Base-by-base conservation (phyloP, 2,888 invertebrate species). In the Ichneumon xanthorius region DNA sequence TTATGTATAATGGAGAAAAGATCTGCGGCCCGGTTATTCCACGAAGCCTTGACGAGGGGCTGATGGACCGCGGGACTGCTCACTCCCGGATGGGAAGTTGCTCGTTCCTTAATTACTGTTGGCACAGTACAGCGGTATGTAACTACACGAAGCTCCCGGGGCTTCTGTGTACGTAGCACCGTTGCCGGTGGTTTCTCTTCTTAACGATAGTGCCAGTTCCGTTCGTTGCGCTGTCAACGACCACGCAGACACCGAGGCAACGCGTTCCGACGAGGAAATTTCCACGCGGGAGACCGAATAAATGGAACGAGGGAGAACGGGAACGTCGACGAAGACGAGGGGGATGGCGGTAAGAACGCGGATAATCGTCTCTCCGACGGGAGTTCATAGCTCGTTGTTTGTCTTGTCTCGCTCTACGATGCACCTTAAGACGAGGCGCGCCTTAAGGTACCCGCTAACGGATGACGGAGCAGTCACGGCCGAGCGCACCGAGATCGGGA, bases 31-130 rank as follows among this genome's bases (percentile, higher is more conserved):
- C 22, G 37, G 40, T 22, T 2, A 14, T 65, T 50, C 70, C 30
- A 30, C 68, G 14, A 33, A 65, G 26, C n/a, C n/a, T 16, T 33
- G 37, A 53, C 45, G 33, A 40, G 48, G 22, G 4, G 50, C 48
- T 50, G 33, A 71, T 37, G 50, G 40, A 77, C 75, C 65, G 33
- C 11, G 19, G 22, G 53, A 65, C 65, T 58, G 80, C 33, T 58
- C 61, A 77, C 71, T 76, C 67, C 50, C 6, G 73, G 26, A 65
- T 65, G 67, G 45, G 45, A 65, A 68, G 72, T 61, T 80, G 73
- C 75, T 58, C 75, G 70, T 79, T 79, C 67, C 82, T 85, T 85
- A 85, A 85, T 85, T 85, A 82, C 82, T 82, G 76, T 82, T 85
- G 75, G 82, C 79, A 58, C 65, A 75, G 78, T 67, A 45, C 58